phyloP scores from a whole-genome alignment of 2,113 vertebrate species.

The Pithys albifrons region DNA sequence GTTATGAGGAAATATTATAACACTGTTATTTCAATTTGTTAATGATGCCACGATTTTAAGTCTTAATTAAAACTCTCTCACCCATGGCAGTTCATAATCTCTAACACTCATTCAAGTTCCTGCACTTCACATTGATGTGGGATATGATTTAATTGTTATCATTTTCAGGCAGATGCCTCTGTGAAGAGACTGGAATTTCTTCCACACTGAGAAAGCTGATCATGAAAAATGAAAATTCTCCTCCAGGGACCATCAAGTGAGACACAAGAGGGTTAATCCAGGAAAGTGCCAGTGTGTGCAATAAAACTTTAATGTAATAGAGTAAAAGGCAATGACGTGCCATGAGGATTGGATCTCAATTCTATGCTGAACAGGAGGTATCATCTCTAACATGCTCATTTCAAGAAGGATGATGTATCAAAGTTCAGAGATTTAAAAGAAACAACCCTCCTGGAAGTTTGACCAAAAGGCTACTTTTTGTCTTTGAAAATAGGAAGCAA shows the following conservation, averaged over 20 bases:
- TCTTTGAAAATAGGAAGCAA: not conserved
- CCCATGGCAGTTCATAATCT: not conserved
- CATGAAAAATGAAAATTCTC: not conserved
- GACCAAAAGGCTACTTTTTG: not conserved
- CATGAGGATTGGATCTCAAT: not conserved
- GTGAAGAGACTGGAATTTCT: not conserved
- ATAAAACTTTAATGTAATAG: not conserved
- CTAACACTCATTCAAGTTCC: not conserved
- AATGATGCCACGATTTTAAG: not conserved
- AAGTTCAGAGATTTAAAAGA: not conserved
- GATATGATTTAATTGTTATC: not conserved
- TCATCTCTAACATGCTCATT: not conserved
- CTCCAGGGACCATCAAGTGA: not conserved
- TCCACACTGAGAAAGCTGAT: not conserved
- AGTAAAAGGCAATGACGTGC: not conserved
- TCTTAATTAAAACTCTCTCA: not conserved
- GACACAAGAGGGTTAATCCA: not conserved
- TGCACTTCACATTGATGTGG: not conserved
- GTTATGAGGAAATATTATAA: not conserved
- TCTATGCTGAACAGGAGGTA: not conserved
- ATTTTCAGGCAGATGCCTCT: not conserved
- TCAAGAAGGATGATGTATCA: not conserved
- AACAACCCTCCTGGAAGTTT: not conserved
- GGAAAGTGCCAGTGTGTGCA: not conserved
- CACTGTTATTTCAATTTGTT: not conserved